Conservation (phyloP, 2,113 vertebrate genomes). For the Myanophis thanlyinensis region DNA sequence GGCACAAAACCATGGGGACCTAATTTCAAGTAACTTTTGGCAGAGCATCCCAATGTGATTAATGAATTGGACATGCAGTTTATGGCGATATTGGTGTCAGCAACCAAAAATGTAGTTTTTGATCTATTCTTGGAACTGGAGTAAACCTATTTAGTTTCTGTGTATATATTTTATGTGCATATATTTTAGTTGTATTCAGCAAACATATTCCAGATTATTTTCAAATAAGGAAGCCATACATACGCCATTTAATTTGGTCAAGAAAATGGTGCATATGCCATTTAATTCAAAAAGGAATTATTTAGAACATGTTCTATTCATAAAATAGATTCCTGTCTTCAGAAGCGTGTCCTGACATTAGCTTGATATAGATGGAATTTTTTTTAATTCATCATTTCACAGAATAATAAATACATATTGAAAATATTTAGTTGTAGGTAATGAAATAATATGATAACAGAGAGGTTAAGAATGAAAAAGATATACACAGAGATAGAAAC, state of each 20-base stretch:
- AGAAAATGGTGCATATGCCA: background rate
- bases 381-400: background rate
- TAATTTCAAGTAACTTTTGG: background rate
- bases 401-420: background rate
- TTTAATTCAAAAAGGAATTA: background rate
- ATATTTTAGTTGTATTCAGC: background rate
- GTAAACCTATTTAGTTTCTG: background rate
- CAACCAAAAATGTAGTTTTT: background rate
- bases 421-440: background rate
- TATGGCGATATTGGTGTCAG: background rate
- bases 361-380: background rate
- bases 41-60: background rate
- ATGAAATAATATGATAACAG: background rate
- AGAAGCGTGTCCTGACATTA: background rate
- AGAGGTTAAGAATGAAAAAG: fast-evolving
- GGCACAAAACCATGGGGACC: too few species aligned
- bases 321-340: background rate
- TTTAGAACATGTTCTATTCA: background rate
- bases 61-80: background rate
- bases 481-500: background rate
- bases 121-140: background rate
- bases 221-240: background rate
- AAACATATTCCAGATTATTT: background rate
- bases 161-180: background rate
- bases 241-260: background rate